Conservation (phyloP, 2,113 vertebrate species). For the Lipotes vexillifer region DNA sequence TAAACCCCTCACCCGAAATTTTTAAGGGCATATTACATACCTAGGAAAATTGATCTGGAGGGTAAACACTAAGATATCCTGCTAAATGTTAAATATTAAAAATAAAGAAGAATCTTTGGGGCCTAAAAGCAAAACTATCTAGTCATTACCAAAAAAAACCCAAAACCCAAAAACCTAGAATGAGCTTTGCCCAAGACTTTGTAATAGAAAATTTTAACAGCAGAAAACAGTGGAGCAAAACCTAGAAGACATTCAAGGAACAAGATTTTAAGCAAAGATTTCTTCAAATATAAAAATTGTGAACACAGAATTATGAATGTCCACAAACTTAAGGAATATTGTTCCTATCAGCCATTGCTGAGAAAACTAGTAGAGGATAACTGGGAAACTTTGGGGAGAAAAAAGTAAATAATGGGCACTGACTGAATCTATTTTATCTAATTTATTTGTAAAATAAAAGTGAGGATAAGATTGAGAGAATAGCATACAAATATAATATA, state of each 20-base stretch:
- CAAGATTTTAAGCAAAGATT: not conserved
- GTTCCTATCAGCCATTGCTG: not conserved
- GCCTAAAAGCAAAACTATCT: not conserved
- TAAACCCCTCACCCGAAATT: not conserved
- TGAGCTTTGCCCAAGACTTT: not conserved
- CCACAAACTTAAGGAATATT: not conserved
- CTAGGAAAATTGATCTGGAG: not conserved
- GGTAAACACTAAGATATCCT: not conserved
- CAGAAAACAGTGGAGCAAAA: not conserved
- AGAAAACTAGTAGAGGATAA: not conserved
- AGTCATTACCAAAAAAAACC: not conserved
- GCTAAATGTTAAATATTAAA: not conserved
- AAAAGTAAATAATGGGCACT: not conserved
- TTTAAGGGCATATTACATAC: not conserved
- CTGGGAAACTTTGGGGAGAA: not conserved
- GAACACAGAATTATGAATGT: not conserved
- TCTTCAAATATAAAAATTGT: not conserved
- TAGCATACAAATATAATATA: not conserved
- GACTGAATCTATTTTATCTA: not conserved
- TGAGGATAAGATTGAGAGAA: not conserved
- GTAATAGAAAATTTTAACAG: not conserved
- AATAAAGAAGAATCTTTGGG: not conserved
- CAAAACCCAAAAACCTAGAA: not conserved
- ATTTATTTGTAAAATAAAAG: not conserved
- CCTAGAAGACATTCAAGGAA: not conserved